Evolutionary conservation across 2,888 invertebrate genomes (phyloP).

Genomic region (Trachelus troglodyta): DNA sequence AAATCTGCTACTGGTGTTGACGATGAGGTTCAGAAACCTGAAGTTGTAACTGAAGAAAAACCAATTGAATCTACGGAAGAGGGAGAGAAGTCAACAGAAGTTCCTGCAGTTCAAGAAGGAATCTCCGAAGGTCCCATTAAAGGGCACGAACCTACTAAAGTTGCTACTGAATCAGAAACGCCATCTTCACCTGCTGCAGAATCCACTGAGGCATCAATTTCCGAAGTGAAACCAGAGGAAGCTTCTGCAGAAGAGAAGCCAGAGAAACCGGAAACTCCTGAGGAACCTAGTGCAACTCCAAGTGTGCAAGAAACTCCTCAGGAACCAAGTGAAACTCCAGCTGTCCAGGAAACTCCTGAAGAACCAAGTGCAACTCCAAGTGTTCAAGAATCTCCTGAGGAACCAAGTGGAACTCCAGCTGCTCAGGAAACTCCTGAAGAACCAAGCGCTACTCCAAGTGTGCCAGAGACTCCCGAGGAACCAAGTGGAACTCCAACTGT

Average conservation of each 20-base stretch:
- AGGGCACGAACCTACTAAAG: slow-evolving; percentile 16
- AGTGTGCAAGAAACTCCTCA: neutral
- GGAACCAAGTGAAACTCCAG: slow-evolving; percentile 6
- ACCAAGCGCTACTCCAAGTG: slow-evolving; percentile 5
- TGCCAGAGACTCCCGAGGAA: slow-evolving; percentile 14
- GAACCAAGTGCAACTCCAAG: slow-evolving; percentile 3
- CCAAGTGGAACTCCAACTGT: neutral
- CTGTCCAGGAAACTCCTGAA: neutral
- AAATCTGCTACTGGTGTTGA: slow-evolving; percentile 8
- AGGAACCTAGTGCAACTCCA: slow-evolving; percentile 7
- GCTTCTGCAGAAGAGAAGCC: slow-evolving; percentile 8
- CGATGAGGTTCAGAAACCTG: slow-evolving; percentile 21
- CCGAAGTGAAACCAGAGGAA: slow-evolving; percentile 9
- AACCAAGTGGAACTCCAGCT: slow-evolving; percentile 13
- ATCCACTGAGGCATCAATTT: slow-evolving; percentile 12
- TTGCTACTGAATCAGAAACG: neutral
- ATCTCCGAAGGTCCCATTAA: slow-evolving; percentile 14
- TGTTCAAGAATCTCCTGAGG: slow-evolving; percentile 11
- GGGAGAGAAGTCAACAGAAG: slow-evolving; percentile 26
- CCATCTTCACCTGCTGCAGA: slow-evolving; percentile 13
- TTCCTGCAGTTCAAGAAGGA: slow-evolving; percentile 10
- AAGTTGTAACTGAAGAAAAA: slow-evolving; percentile 21
- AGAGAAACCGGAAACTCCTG: slow-evolving; percentile 7
- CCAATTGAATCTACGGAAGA: slow-evolving; percentile 16
- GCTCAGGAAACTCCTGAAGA: neutral